Conservation (phyloP, 2,797 vertebrate genomes). For the Mormyrus proboscirostris region DNA sequence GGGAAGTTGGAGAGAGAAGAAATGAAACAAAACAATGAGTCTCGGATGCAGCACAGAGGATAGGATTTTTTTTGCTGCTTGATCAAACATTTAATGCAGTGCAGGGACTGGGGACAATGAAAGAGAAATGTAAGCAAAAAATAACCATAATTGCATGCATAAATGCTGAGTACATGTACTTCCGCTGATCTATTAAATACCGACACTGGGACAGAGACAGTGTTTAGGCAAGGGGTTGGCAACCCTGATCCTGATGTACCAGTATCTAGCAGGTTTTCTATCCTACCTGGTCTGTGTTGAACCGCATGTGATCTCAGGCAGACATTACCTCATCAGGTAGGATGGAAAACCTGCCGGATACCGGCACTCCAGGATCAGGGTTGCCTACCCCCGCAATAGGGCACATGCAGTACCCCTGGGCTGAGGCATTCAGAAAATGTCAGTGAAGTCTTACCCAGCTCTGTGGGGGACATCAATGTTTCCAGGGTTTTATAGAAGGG, state of each 20-base stretch:
- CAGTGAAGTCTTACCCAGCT: constrained; percentile 58
- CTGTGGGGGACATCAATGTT: constrained; percentile 67
- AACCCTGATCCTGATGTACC: neutral
- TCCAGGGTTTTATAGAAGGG: constrained; percentile 76
- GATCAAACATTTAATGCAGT: neutral
- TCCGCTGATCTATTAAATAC: neutral
- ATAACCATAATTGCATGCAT: neutral
- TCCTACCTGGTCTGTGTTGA: neutral
- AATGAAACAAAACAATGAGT: neutral
- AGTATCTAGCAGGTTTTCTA: neutral
- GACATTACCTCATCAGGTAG: neutral
- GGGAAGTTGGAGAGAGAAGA: neutral
- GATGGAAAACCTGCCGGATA: neutral
- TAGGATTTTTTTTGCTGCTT: neutral
- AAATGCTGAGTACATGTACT: neutral
- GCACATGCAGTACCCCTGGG: neutral
- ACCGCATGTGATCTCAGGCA: neutral
- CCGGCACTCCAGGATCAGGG: neutral
- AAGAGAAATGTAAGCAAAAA: neutral
- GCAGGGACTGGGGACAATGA: neutral
- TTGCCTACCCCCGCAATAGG: neutral
- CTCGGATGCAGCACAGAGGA: neutral
- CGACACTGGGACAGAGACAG: neutral
- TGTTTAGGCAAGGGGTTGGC: neutral
- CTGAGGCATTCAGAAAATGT: neutral